A percentile compares a stretch with the other conserved stretches of the same genome.
Conservation (phyloP, 2,113 vertebrate species). For the Tichodroma muraria region DNA sequence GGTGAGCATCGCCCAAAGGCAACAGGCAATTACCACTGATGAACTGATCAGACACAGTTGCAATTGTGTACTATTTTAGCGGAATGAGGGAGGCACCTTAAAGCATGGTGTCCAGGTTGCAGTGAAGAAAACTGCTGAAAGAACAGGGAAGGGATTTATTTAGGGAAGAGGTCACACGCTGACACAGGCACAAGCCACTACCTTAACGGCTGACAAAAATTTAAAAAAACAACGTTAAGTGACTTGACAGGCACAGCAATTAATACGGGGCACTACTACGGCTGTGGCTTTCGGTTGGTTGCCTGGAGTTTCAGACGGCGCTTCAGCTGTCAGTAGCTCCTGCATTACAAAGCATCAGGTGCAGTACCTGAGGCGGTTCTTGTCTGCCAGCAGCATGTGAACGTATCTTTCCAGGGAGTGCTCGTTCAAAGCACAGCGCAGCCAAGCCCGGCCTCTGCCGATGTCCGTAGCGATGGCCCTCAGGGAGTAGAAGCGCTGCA, state of each 20-base stretch:
- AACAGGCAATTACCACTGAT: neutral
- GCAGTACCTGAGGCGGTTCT: slow-evolving; percentile 80
- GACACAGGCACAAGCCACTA: neutral
- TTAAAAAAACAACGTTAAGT: neutral
- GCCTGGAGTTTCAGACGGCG: neutral
- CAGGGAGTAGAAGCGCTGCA: slow-evolving; percentile 91
- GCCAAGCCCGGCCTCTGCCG: slow-evolving; percentile 91
- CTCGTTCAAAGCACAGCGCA: slow-evolving; percentile 94
- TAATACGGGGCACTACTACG: neutral
- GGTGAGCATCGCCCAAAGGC: neutral
- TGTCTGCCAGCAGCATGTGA: slow-evolving; percentile 88
- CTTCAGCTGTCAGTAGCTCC: neutral
- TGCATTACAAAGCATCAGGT: neutral
- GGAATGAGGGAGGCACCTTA: neutral
- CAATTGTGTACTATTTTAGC: neutral
- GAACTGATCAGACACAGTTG: neutral
- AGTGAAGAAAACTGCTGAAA: neutral
- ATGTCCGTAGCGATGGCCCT: slow-evolving; percentile 83
- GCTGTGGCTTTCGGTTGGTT: neutral
- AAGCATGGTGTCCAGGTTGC: neutral
- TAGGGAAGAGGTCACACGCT: neutral
- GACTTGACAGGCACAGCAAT: neutral
- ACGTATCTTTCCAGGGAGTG: slow-evolving; percentile 95
- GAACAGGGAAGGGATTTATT: neutral
- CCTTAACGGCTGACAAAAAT: neutral